These are phyloP conservation scores for Pycnomerus fuliginosus DNA, from an alignment of 2,888 invertebrate genomes.

Conservation along the genomic window DNA sequence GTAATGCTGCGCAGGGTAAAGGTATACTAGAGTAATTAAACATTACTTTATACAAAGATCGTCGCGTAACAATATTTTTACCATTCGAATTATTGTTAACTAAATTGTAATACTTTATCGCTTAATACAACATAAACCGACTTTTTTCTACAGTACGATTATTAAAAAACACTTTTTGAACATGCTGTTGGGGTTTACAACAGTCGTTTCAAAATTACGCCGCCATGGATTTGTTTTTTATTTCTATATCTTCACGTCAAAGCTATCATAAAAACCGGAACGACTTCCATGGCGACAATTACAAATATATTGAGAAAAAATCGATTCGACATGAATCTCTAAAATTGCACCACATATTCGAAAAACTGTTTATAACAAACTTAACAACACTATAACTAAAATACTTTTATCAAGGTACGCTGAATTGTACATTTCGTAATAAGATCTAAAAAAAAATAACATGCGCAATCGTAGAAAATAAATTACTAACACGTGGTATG, in stretches of 20 bases:
- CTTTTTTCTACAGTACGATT: neutral
- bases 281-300: too few relatives aligned
- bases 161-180: constrained; percentile 23
- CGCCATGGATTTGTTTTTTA: too few relatives aligned
- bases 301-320: constrained; percentile 31
- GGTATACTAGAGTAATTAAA: constrained; percentile 34
- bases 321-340: constrained; percentile 32
- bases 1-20: constrained; percentile 39
- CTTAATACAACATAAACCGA: too few relatives aligned
- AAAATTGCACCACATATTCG: constrained; percentile 37
- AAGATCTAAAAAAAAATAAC: constrained; percentile 26
- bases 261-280: too few relatives aligned
- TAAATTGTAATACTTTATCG: too few relatives aligned
- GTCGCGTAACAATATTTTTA: too few relatives aligned
- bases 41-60: constrained; percentile 11
- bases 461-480: constrained; percentile 36
- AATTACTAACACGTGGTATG: constrained; percentile 28
- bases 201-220: constrained; percentile 38
- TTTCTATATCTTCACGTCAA: too few relatives aligned
- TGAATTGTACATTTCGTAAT: constrained; percentile 22
- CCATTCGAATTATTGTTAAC: too few relatives aligned
- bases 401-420: constrained; percentile 22
- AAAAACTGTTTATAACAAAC: constrained; percentile 28
- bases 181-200: constrained; percentile 42
- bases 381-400: constrained; percentile 28